These are phyloP conservation scores for Antheraea pernyi DNA, from an alignment of 1,140 invertebrate genomes.

Conservation along the genomic window DNA sequence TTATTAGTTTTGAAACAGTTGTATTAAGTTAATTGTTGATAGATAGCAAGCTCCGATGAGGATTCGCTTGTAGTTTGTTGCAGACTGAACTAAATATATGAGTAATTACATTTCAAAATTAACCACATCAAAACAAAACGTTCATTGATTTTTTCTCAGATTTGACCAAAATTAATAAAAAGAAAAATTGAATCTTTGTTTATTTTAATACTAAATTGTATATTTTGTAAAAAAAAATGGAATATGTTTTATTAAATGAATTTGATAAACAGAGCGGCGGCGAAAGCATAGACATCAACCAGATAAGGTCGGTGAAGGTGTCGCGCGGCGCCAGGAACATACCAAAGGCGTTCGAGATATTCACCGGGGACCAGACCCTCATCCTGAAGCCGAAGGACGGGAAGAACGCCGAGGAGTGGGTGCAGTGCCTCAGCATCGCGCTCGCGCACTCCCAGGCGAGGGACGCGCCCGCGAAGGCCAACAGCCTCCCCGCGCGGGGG, in stretches of 20 bases:
- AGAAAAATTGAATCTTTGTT: no score
- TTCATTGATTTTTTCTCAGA: no score
- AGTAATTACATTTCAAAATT: no score
- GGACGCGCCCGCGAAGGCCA: constrained; percentile 84
- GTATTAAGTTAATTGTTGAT: no score
- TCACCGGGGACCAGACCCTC: constrained; percentile 94
- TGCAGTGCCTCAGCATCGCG: constrained; percentile 93
- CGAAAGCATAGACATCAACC: constrained; percentile 91
- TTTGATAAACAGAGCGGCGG: constrained; percentile 81
- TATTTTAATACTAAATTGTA: no score
- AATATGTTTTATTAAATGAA: not conserved
- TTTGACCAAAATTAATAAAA: no score
- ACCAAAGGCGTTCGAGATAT: constrained; percentile 97
- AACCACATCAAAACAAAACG: no score
- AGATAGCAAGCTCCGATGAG: no score
- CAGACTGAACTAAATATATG: no score
- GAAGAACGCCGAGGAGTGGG: constrained; percentile 97
- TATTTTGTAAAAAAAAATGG: no score
- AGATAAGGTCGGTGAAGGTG: constrained; percentile 95
- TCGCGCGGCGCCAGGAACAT: constrained; percentile 91
- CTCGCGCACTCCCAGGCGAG: constrained; percentile 88
- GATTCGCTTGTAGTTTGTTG: no score
- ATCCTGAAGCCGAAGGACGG: constrained; percentile 96
- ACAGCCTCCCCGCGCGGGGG: constrained; percentile 83
- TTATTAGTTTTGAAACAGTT: no score